Conservation (phyloP, 2,888 invertebrate species). For the Drosophila robusta region DNA sequence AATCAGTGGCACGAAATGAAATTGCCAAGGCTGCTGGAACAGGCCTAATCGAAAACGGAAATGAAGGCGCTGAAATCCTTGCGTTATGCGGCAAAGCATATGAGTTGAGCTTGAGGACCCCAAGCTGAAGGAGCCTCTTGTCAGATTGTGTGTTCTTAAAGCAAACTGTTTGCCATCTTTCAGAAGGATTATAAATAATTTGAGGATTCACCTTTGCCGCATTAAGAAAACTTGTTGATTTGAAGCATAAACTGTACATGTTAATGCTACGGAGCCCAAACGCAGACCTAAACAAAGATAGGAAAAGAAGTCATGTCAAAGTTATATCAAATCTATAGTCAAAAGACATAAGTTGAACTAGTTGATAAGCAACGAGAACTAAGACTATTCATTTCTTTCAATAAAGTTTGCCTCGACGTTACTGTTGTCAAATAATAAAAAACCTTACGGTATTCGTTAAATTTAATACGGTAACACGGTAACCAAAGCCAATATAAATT, state of each 20-base stretch:
- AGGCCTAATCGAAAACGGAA: slow-evolving; percentile 63
- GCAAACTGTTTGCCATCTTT: slow-evolving; percentile 16
- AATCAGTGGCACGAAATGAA: slow-evolving; percentile 60
- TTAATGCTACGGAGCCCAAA: not conserved
- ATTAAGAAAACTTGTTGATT: slow-evolving; percentile 12
- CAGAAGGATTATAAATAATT: not conserved
- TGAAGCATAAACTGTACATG: not conserved
- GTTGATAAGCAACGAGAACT: not conserved
- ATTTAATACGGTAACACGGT: too few relatives aligned
- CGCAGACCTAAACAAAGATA: not conserved
- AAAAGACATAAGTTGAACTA: not conserved
- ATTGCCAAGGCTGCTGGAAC: slow-evolving; percentile 32
- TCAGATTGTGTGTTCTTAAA: slow-evolving; percentile 12
- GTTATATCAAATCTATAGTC: not conserved
- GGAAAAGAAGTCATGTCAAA: not conserved
- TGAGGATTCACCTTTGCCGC: not conserved
- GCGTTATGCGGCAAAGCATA: not conserved
- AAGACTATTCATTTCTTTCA: too few relatives aligned
- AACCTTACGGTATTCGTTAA: too few relatives aligned
- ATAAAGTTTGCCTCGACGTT: too few relatives aligned
- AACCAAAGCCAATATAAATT: too few relatives aligned
- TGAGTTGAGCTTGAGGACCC: not conserved
- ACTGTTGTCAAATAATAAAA: too few relatives aligned
- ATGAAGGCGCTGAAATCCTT: slow-evolving; percentile 40
- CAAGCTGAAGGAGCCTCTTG: not conserved